Evolutionary conservation across 2,113 vertebrate species (phyloP).

Genomic region (Dermatemys mawii): DNA sequence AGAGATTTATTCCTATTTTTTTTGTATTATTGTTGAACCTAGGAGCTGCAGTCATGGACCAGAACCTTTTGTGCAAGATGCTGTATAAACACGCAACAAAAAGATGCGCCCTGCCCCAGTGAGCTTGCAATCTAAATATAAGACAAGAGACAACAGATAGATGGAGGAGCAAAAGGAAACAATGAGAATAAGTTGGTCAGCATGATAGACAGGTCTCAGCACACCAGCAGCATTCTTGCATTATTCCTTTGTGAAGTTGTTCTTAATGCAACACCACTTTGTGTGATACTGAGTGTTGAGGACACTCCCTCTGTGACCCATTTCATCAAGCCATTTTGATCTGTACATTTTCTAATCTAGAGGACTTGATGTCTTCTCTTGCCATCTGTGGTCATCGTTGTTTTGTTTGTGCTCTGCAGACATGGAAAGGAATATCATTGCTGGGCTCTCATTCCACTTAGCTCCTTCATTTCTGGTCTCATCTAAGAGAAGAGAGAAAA

Average conservation of each 20-base stretch:
- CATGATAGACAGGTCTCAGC: not conserved
- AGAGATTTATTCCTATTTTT: not conserved
- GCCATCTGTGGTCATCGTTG: not conserved
- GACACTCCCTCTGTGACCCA: not conserved
- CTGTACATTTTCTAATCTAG: not conserved
- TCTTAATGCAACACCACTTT: not conserved
- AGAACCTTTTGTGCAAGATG: not conserved
- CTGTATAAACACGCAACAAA: not conserved
- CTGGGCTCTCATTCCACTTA: not conserved
- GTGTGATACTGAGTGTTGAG: not conserved
- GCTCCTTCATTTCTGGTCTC: not conserved
- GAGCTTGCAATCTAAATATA: not conserved
- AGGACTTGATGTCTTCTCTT: not conserved
- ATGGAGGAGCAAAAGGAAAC: not conserved
- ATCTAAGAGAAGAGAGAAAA: not conserved
- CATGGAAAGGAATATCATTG: not conserved
- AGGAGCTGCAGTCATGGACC: not conserved
- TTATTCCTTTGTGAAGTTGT: not conserved
- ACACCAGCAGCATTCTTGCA: not conserved
- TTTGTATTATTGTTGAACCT: not conserved
- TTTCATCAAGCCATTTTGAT: not conserved
- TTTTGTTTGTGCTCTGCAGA: not conserved
- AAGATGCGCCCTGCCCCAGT: not conserved
- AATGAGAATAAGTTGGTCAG: not conserved
- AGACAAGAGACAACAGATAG: not conserved